Conservation (phyloP, 2,888 invertebrate genomes). For the Macrosoma leucophasiata region DNA sequence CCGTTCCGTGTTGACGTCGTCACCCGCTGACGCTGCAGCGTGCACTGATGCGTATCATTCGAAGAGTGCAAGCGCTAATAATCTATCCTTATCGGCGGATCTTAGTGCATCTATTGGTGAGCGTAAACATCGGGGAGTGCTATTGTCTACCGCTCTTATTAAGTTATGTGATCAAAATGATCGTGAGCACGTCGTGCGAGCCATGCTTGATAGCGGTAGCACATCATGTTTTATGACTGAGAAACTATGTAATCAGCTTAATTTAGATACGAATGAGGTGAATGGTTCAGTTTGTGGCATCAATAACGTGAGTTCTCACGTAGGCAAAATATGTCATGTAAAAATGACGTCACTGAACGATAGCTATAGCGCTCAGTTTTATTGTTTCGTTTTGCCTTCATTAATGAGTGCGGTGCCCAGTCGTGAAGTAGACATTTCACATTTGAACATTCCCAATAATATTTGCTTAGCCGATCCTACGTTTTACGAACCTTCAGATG, state of each 20-base stretch:
- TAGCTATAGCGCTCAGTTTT: slow-evolving; percentile 5
- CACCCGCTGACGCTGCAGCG: too few relatives aligned
- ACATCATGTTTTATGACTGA: slow-evolving; percentile 9
- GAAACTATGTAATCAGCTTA: background rate
- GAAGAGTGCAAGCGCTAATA: too few relatives aligned
- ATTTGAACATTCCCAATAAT: slow-evolving; percentile 22
- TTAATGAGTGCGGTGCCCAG: slow-evolving; percentile 20
- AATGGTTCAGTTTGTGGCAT: slow-evolving; percentile 6
- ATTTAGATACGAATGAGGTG: background rate
- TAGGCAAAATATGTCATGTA: slow-evolving; percentile 8
- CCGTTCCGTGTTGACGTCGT: too few relatives aligned
- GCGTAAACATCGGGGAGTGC: background rate
- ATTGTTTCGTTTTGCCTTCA: slow-evolving; percentile 25
- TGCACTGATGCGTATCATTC: too few relatives aligned
- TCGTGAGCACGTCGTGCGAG: slow-evolving; percentile 12
- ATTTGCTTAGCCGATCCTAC: slow-evolving; percentile 25
- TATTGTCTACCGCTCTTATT: slow-evolving; percentile 15
- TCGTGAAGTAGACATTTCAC: slow-evolving; percentile 13
- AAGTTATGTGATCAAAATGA: slow-evolving; percentile 15
- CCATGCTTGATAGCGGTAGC: slow-evolving; percentile 15
- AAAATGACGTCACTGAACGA: slow-evolving; percentile 10
- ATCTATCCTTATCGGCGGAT: too few relatives aligned
- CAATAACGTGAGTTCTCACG: slow-evolving; percentile 5
- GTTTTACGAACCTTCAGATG: slow-evolving; percentile 21
- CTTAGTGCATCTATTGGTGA: too few relatives aligned